These are phyloP conservation scores for Lanius ludovicianus DNA, from an alignment of 2,113 vertebrate species.

Conservation along the genomic window DNA sequence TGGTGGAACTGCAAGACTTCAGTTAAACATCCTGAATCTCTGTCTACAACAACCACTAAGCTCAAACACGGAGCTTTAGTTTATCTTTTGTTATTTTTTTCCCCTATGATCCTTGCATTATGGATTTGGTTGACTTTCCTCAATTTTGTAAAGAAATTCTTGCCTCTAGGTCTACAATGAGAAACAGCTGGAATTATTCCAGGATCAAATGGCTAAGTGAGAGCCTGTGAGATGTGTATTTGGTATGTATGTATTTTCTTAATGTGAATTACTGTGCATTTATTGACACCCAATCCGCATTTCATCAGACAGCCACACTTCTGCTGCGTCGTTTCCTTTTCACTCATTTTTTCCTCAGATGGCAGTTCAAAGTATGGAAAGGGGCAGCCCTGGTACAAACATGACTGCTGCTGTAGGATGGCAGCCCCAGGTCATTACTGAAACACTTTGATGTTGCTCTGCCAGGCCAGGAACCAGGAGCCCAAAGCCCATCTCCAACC, in stretches of 20 bases:
- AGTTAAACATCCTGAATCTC: not conserved
- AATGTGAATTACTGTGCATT: not conserved
- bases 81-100: not conserved
- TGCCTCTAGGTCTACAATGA: not conserved
- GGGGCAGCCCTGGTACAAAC: not conserved
- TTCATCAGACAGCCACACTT: not conserved
- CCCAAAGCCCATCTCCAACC: not conserved
- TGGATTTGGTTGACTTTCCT: not conserved
- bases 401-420: fast-evolving
- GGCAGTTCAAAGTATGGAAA: not conserved
- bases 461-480: not conserved
- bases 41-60: not conserved
- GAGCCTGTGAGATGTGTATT: not conserved
- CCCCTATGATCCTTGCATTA: not conserved
- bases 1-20: not conserved
- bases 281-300: not conserved
- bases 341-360: not conserved
- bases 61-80: not conserved
- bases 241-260: not conserved
- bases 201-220: not conserved
- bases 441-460: not conserved
- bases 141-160: not conserved
- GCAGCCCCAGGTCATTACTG: not conserved
- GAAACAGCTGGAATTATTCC: not conserved
- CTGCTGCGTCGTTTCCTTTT: not conserved